Conservation (phyloP, 2,888 invertebrate genomes). For the Ypsolopha scabrella region DNA sequence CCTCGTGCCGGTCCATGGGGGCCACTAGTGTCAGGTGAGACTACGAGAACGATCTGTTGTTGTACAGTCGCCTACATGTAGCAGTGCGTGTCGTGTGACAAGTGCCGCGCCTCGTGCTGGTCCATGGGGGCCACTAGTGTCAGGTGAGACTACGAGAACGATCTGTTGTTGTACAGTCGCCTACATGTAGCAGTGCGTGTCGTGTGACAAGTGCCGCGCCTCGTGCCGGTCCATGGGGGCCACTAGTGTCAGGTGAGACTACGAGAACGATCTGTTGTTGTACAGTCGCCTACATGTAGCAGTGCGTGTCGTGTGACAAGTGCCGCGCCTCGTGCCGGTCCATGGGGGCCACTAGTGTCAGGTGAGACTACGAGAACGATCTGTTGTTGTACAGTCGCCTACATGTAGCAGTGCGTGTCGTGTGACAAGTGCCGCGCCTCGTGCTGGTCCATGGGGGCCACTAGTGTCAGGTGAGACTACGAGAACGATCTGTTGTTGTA, state of each 20-base stretch:
- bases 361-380: constrained; percentile 31
- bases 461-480: constrained; percentile 70
- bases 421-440: constrained; percentile 87
- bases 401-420: constrained; percentile 24
- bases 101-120: constrained; percentile 85
- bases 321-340: constrained; percentile 85
- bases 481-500: neutral
- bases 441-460: constrained; percentile 87
- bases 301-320: constrained; percentile 75
- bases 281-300: neutral
- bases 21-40: constrained; percentile 74
- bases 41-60: neutral
- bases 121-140: constrained; percentile 85
- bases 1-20: constrained; percentile 86
- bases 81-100: constrained; percentile 71
- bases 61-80: neutral
- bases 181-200: neutral
- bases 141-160: constrained; percentile 35
- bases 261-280: neutral
- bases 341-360: constrained; percentile 81
- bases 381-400: neutral
- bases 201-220: constrained; percentile 86
- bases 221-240: constrained; percentile 89
- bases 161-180: neutral
- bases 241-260: constrained; percentile 70